Percentiles rank a stretch among this genome's conserved stretches.
These are phyloP conservation scores for Caenorhabditis becei DNA, from an alignment of 2,888 invertebrate species.

Conservation along the genomic window DNA sequence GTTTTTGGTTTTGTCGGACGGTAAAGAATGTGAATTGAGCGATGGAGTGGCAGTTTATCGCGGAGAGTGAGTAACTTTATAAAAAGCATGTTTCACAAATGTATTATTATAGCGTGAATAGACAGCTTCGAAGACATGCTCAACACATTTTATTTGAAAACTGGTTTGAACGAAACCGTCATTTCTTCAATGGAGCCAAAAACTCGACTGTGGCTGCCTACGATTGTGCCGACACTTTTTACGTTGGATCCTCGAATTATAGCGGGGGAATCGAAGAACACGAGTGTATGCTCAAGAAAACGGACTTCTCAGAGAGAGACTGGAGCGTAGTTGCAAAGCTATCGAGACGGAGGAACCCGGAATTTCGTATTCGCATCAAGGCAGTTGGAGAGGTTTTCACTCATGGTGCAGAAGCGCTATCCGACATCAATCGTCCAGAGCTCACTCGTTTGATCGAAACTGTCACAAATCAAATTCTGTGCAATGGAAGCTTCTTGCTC, in stretches of 20 bases:
- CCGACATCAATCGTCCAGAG: conserved; percentile 13
- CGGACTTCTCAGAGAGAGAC: background rate
- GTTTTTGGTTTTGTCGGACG: background rate
- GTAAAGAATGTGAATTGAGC: background rate
- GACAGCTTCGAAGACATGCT: conserved; percentile 4
- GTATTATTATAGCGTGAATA: conserved; percentile 18
- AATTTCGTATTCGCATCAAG: conserved; percentile 12
- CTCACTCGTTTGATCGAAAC: conserved; percentile 17
- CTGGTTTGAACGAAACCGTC: background rate
- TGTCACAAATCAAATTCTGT: conserved; percentile 11
- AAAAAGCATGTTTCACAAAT: background rate
- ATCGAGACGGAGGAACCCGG: background rate
- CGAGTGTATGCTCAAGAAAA: background rate
- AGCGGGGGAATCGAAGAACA: background rate
- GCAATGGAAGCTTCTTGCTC: conserved; percentile 3
- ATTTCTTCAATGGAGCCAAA: background rate
- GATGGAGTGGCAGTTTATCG: background rate
- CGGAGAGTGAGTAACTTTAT: conserved; percentile 38
- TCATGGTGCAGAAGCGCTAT: background rate
- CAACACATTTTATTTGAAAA: background rate
- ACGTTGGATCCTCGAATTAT: background rate
- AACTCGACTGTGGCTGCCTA: background rate
- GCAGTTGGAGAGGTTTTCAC: background rate
- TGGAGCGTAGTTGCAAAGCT: background rate
- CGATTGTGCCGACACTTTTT: conserved; percentile 21